Percentiles rank a stretch among this genome's conserved stretches.
Evolutionary conservation across 1,140 invertebrate species (phyloP).

Genomic region (Stenopsyche tienmushanensis): DNA sequence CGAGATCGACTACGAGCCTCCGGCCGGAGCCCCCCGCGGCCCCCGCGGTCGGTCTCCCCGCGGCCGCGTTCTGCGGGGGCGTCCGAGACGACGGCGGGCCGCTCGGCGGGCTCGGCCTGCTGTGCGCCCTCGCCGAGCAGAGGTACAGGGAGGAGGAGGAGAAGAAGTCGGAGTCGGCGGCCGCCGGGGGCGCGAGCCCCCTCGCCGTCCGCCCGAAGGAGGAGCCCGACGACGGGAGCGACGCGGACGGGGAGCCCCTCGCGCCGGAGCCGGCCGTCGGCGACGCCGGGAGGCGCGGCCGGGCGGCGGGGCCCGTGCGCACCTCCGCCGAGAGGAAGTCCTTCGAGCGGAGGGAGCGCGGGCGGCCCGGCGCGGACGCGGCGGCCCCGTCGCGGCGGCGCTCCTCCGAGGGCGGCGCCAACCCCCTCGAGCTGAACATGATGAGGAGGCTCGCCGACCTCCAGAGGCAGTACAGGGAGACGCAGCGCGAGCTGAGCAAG

Average conservation of each 20-base stretch:
- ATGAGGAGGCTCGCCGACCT: conserved; percentile 71
- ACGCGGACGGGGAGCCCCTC: background rate
- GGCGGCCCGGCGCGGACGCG: conserved; percentile 5
- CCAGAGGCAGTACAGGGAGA: conserved; percentile 78
- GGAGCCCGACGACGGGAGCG: conserved; percentile 11
- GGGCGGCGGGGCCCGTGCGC: conserved; percentile 2
- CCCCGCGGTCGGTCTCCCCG: conserved; percentile 44
- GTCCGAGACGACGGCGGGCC: conserved; percentile 38
- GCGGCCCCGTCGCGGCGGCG: background rate
- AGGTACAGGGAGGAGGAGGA: conserved; percentile 61
- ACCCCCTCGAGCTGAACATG: conserved; percentile 22
- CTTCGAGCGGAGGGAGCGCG: conserved; percentile 26
- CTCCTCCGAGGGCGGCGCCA: background rate
- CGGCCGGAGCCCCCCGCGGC: conserved; percentile 47
- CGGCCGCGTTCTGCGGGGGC: conserved; percentile 38
- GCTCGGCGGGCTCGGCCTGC: conserved; percentile 72
- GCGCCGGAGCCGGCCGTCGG: background rate
- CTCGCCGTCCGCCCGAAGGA: conserved; percentile 12
- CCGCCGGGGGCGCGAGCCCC: conserved; percentile 17
- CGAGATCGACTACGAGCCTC: conserved; percentile 40
- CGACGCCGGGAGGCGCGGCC: background rate
- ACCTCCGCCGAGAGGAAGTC: conserved; percentile 37
- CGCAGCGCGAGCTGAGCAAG: conserved; percentile 76
- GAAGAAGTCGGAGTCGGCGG: conserved; percentile 41
- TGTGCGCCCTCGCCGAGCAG: conserved; percentile 84